Conservation (phyloP, 2,888 invertebrate genomes). For the Hydroisotoma schaefferi region DNA sequence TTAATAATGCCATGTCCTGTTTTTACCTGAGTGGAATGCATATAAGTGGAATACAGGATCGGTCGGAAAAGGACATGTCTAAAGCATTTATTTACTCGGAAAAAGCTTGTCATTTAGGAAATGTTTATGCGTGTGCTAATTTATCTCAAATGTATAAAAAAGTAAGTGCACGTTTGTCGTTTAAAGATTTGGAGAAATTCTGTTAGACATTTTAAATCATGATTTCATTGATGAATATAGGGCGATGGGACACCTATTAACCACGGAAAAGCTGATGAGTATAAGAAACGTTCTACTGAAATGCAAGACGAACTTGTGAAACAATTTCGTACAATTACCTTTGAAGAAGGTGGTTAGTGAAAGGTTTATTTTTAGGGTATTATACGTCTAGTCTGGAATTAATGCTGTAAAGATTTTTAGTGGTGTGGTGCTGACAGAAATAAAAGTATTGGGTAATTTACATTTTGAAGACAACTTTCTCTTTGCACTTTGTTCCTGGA, state of each 20-base stretch:
- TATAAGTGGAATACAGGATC: constrained; percentile 66
- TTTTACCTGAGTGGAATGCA: constrained; percentile 77
- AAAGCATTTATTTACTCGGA: constrained; percentile 74
- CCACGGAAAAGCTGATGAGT: constrained; percentile 66
- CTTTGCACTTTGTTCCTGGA: too few species aligned
- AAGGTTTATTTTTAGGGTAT: too few species aligned
- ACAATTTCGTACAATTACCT: constrained; percentile 53
- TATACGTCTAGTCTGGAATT: too few species aligned
- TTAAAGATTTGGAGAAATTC: neutral
- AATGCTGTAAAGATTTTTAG: too few species aligned
- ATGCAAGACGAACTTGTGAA: constrained; percentile 65
- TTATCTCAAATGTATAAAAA: constrained; percentile 78
- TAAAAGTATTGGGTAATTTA: too few species aligned
- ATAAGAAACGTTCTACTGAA: constrained; percentile 66
- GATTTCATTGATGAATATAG: constrained; percentile 23
- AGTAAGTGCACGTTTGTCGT: constrained; percentile 36
- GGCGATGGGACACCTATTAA: constrained; percentile 80
- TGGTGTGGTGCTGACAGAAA: too few species aligned
- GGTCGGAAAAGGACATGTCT: constrained; percentile 60
- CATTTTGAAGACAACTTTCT: too few species aligned
- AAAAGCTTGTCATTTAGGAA: constrained; percentile 77
- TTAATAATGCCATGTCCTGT: constrained; percentile 67
- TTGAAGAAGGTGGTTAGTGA: constrained; percentile 56
- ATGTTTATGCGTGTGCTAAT: constrained; percentile 86
- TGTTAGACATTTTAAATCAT: neutral